Percentiles rank a stretch among this genome's conserved stretches.
Evolutionary conservation across 2,888 invertebrate genomes (phyloP).

Genomic region (Bembecia ichneumoniformis): DNA sequence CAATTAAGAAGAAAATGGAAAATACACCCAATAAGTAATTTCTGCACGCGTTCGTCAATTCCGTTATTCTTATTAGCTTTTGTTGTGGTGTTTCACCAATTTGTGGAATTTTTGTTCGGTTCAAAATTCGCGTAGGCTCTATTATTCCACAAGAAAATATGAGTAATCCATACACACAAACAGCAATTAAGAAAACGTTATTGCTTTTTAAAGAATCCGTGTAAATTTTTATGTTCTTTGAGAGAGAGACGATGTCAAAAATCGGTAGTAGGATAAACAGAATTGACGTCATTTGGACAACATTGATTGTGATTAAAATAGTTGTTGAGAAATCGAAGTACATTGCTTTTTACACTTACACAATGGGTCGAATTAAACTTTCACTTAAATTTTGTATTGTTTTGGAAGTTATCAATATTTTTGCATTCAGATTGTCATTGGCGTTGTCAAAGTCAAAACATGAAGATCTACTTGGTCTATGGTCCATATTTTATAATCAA

Average conservation of each 20-base stretch:
- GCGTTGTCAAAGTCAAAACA: too few species aligned
- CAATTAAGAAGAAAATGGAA: slow-evolving; percentile 41
- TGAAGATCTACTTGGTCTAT: too few species aligned
- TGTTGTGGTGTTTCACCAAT: slow-evolving; percentile 20
- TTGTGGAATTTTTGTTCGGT: slow-evolving; percentile 16
- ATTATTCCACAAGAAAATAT: slow-evolving; percentile 32
- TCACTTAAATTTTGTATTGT: too few species aligned
- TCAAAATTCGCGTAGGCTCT: slow-evolving; percentile 30
- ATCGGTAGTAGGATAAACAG: slow-evolving; percentile 31
- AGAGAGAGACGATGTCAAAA: slow-evolving; percentile 26
- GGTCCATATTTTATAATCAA: too few species aligned
- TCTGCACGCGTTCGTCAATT: slow-evolving; percentile 35
- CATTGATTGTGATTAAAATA: slow-evolving; percentile 25
- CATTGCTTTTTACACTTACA: slow-evolving; percentile 13
- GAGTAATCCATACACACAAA: slow-evolving; percentile 17
- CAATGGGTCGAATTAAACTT: too few species aligned
- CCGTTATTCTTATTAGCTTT: slow-evolving; percentile 30
- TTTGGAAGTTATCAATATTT: too few species aligned
- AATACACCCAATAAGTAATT: slow-evolving; percentile 44
- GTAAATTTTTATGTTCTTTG: slow-evolving; percentile 24
- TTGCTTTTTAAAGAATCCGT: slow-evolving; percentile 11
- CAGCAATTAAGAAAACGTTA: slow-evolving; percentile 2
- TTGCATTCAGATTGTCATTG: too few species aligned
- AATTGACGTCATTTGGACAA: slow-evolving; percentile 39
- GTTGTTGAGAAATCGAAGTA: slow-evolving; percentile 18